Percentiles rank a stretch among this genome's conserved stretches.
These are phyloP conservation scores for Apostichopus japonicus DNA, from an alignment of 35 echinoderm and acorn worm species.

Conservation along the genomic window DNA sequence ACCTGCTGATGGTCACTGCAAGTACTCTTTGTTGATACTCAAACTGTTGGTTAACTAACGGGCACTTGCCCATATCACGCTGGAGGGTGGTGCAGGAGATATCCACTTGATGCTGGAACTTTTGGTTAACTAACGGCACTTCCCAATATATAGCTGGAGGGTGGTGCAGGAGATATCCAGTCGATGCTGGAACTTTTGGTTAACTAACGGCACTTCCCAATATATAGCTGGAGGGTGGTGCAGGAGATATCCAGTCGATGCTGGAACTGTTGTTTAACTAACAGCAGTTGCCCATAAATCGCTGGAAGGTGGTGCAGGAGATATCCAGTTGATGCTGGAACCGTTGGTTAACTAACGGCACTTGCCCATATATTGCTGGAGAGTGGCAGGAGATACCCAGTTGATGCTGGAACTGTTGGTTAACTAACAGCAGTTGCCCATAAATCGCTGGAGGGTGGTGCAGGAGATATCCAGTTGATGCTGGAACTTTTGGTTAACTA, in stretches of 20 bases:
- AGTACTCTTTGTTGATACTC: no score
- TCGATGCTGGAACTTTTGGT: neutral
- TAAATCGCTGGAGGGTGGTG: slow-evolving; percentile 49
- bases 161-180: slow-evolving; percentile 67
- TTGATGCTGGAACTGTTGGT: neutral
- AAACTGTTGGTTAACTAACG: neutral
- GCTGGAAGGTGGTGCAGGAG: slow-evolving; percentile 56
- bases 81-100: slow-evolving; percentile 51
- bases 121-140: slow-evolving; percentile 13
- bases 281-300: slow-evolving; percentile 66
- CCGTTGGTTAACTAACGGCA: slow-evolving; percentile 7
- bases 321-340: slow-evolving; percentile 46
- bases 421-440: slow-evolving; percentile 58
- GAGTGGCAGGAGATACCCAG: slow-evolving; percentile 67
- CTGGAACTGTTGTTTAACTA: neutral
- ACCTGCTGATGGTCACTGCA: no score
- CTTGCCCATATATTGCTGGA: slow-evolving; percentile 62
- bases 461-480: slow-evolving; percentile 61
- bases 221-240: slow-evolving; percentile 49
- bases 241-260: slow-evolving; percentile 61
- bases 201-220: slow-evolving; percentile 53
- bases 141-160: slow-evolving; percentile 61
- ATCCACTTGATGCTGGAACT: slow-evolving; percentile 48
- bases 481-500: neutral
- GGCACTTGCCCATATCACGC: slow-evolving; percentile 62